phyloP scores from a whole-genome alignment of 2,797 vertebrate species.

The Babyrousa celebensis region DNA sequence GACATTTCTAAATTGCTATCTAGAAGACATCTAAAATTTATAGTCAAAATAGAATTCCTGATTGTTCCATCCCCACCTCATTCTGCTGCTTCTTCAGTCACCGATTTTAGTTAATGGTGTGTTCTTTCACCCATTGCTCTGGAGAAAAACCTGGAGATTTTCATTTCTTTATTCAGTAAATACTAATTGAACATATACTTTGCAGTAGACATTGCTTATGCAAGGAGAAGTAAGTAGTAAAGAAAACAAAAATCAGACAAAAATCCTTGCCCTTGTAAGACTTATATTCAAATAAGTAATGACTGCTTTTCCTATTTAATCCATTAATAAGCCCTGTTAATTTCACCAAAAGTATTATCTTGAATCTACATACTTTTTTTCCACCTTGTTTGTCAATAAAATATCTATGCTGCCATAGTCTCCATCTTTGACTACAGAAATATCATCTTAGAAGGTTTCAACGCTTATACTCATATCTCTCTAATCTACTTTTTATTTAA shows the following conservation, averaged over 20 bases:
- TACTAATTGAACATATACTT: neutral
- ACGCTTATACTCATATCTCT: neutral
- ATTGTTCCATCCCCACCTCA: neutral
- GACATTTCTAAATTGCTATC: neutral
- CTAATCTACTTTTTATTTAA: conserved; percentile 6
- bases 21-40: neutral
- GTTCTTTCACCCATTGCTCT: neutral
- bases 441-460: neutral
- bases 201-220: neutral
- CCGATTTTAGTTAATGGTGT: neutral
- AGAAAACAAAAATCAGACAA: neutral
- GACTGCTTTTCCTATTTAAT: neutral
- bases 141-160: neutral
- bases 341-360: neutral
- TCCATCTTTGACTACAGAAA: neutral
- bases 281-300: neutral
- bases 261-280: neutral
- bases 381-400: neutral
- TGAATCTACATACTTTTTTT: neutral
- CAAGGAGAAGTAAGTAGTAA: neutral
- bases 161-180: neutral
- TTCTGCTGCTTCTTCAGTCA: neutral
- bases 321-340: neutral
- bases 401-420: neutral
- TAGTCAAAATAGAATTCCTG: neutral